Evolutionary conservation across 2,113 vertebrate genomes (phyloP), one percentile per base, ranked within the genome.

Genomic region (Tyrannus savana): DNA sequence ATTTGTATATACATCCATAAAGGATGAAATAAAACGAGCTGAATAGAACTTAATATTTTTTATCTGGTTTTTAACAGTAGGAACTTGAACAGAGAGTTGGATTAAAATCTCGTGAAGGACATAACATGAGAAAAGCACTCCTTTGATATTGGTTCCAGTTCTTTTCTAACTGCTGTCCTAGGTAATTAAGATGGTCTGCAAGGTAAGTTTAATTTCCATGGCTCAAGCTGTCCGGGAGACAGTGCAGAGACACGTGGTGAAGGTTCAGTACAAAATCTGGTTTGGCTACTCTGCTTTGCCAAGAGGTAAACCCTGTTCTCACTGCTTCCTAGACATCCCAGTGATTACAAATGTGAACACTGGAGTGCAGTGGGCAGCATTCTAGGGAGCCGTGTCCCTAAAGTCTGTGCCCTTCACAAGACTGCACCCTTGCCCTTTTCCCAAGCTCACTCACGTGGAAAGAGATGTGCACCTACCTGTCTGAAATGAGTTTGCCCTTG

Each of bases 21-120:
- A 88, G 25, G 15, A 31, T 75, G 69, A 89, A 96, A 93, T 92
- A 96, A 96, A 96, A 59, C 25, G 27, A 60, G 52, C 42, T 81
- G 35, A 90, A 31, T 56, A 60, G 37, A 37, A 92, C 44, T 86
- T 80, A 27, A 46, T 25, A 63, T 11, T 59, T 93, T 71, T 41
- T 33, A 44, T 74, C 33, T 75, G 13, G 12, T 90, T 77, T 92
- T 89, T 47, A 77, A 41, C 33, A 77, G 37, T 47, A 92, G 47
- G 44, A 77, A 77, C 31, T 41, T 86, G 24, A 77, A 80, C 16
- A 78, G 47, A 67, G 80, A 75, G 67, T 46, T 25, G 52, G 56
- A 41, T 78, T 8, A 62, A 74, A 87, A 50, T 42, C 46, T 85
- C 71, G 35, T 28, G 49, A 90, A 90, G 24, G 33, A 59, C 7